Conservation (phyloP, 2,888 invertebrate species). For the Oscheius sp. region DNA sequence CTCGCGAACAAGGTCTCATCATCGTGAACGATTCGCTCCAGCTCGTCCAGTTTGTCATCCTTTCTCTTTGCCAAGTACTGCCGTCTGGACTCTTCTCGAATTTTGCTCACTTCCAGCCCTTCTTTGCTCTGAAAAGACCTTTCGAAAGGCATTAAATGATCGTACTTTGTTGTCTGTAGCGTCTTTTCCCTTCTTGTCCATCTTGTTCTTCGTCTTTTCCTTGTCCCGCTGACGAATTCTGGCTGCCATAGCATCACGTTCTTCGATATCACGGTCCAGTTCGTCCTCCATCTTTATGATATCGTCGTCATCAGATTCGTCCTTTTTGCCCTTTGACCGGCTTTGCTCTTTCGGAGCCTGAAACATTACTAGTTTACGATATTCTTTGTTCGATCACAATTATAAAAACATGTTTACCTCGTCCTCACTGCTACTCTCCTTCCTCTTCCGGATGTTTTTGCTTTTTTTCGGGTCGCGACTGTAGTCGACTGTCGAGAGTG, state of each 20-base stretch:
- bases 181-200: slow-evolving; percentile 67
- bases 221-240: slow-evolving; percentile 90
- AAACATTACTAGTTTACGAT: not conserved
- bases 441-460: slow-evolving; percentile 39
- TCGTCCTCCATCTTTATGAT: slow-evolving; percentile 59
- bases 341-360: slow-evolving; percentile 35
- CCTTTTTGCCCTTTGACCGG: slow-evolving; percentile 24
- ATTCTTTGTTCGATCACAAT: too few relatives aligned
- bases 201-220: slow-evolving; percentile 85
- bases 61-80: slow-evolving; percentile 95
- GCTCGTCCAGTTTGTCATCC: slow-evolving; percentile 92
- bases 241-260: slow-evolving; percentile 92
- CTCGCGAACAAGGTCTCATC: slow-evolving; percentile 95
- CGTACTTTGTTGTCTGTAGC: slow-evolving; percentile 76
- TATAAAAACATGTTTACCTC: slow-evolving; percentile 35
- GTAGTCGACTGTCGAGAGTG: slow-evolving; percentile 44
- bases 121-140: slow-evolving; percentile 42
- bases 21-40: slow-evolving; percentile 93
- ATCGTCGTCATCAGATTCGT: slow-evolving; percentile 60
- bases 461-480: slow-evolving; percentile 8
- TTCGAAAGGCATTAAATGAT: not conserved
- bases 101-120: slow-evolving; percentile 73
- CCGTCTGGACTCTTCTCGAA: slow-evolving; percentile 89
- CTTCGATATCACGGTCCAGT: slow-evolving; percentile 74
- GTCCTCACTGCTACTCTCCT: slow-evolving; percentile 55